Base-by-base conservation (phyloP, 30 jellyfish, hydroid and myxozoan genomes). In the Aurelia sp. region DNA sequence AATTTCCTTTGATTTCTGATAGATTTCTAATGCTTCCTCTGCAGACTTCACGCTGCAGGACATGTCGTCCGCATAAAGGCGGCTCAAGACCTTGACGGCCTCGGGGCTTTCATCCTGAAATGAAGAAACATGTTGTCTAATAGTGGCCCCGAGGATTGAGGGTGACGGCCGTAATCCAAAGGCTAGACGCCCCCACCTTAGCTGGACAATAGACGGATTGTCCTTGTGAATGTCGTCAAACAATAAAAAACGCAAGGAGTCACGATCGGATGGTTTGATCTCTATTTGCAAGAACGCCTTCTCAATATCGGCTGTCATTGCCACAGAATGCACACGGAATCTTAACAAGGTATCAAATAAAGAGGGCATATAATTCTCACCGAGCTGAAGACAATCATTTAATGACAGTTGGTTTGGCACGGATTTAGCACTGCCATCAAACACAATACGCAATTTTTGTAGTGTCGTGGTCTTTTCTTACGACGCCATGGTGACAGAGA, bases 401-500 rank as follows among this genome's bases (percentile, higher is more conserved):
- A 84, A 64, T 11, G 81, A 71, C 21, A 71, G 79, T 51, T 60
- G 22, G 47, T 83, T 61, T 27, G 63, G 22, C 22, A 27, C 70
- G 10, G 86, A 55, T 67, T 62, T 83, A 13, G 92, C 92, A 52
- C 72, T 19, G 63, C 92, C 92, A 83, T 83, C 86, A 48, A 83
- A 83, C 67, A 83, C 92, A 51, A 71, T 63, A 33, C 92, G 86
- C 21, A 83, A 62, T n/a, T 33, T 60, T 83, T 8, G 92, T 83
- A 2, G 92, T 70, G 8, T 70, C 69, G 10, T 50, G 73, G 33
- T 72, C 94, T 3, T 57, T 57, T 57, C 22, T 16, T 3, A 57
- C 82, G 15, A 85, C 89, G 31, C 89, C 94, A 85, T 27, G 74
- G 74, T 74, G 82, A 73, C 88, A 85, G 35, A 85, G 84, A 74